These are phyloP conservation scores for Ciconia maguari DNA, from an alignment of 2,113 vertebrate species.

Conservation along the genomic window DNA sequence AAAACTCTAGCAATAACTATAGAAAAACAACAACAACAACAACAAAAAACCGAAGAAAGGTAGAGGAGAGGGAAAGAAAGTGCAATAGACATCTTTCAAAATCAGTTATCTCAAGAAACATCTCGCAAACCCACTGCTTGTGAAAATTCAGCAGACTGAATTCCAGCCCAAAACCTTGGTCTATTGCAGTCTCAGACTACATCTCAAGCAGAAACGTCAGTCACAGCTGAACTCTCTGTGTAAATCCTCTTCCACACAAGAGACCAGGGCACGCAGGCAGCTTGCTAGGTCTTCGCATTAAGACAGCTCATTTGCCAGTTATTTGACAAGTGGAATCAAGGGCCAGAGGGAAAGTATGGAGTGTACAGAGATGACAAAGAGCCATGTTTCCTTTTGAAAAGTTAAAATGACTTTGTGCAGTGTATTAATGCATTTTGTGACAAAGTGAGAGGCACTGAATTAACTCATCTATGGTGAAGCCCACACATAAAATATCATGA, in stretches of 20 bases:
- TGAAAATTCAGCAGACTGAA: neutral
- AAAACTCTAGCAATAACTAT: neutral
- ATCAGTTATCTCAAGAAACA: neutral
- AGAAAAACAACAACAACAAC: too few species aligned
- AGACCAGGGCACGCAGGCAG: neutral
- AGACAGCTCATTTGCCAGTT: neutral
- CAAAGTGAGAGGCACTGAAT: neutral
- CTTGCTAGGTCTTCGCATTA: neutral
- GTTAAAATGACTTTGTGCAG: neutral
- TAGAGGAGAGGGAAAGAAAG: neutral
- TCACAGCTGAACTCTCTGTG: neutral
- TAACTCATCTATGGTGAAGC: neutral
- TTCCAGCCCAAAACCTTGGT: neutral
- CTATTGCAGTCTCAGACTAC: neutral
- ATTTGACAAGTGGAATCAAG: neutral
- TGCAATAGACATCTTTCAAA: neutral
- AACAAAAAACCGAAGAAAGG: accelerated
- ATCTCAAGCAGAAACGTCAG: neutral
- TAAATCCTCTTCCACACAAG: neutral
- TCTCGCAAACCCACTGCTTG: neutral
- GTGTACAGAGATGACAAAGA: neutral
- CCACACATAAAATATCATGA: neutral
- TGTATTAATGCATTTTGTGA: neutral
- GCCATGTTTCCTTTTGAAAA: neutral
- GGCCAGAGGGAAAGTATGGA: neutral